Evolutionary conservation across 2,888 invertebrate genomes (phyloP), one percentile per base, ranked within the genome.

Genomic region (Parnassius apollo): DNA sequence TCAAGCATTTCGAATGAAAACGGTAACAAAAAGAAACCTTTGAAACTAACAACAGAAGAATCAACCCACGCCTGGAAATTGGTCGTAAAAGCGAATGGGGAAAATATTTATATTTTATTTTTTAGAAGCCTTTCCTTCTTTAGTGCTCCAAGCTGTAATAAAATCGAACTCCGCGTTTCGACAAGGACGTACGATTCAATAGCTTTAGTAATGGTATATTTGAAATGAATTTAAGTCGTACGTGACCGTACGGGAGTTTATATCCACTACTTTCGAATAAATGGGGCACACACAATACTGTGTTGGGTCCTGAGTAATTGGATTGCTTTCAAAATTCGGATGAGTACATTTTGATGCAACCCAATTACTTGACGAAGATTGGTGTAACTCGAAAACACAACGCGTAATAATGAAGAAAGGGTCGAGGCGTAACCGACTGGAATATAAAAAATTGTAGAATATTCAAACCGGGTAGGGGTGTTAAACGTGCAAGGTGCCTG

Each of bases 31-130:
- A 35, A 35, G 35, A 35, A 35, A 35, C 35, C 35, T 35, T 35
- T 7, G 35, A 35, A 49, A 49, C 13, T 8, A 13, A 13, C n/a
- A 13, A 49, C n/a, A 49, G 49, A 13, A 49, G 7, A 9, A 13
- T 49, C 13, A 49, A 49, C 35, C 49, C 18, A n/a, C 12, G 8
- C 9, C n/a, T n/a, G 12, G 49, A 49, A 12, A 49, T 13, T 49
- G 49, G 9, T 9, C 49, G 2, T 49, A 18, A 49, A 49, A 46
- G 9, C 13, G 13, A 49, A 49, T 9, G 9, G 46, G 7, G 7
- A 46, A 11, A 46, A 49, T 49, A 13, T 49, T 49, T 49, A 49
- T 49, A 49, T 13, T 49, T 12, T 49, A 49, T 49, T 49, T 49
- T 49, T 49, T 8, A 7, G 13, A 13, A 12, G 9, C 13, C 44